Conservation (phyloP, 2,113 vertebrate genomes). For the Oreochromis tanganicae region DNA sequence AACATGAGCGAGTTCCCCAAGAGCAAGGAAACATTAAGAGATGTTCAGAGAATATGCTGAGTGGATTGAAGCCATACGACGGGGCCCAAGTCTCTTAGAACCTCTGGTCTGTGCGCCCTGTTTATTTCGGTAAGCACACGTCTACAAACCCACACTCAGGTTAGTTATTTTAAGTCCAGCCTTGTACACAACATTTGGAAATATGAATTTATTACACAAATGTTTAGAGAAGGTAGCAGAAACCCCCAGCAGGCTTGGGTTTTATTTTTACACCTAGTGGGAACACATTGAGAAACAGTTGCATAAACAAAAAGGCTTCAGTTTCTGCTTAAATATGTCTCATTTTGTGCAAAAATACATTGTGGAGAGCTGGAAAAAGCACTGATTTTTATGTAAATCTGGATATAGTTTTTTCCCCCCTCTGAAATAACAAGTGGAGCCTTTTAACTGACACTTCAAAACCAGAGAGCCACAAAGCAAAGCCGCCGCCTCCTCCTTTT, state of each 20-base stretch:
- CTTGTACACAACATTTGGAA: slow-evolving; percentile 5
- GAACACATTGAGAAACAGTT: background rate
- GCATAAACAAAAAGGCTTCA: background rate
- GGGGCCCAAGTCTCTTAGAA: background rate
- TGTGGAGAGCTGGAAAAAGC: background rate
- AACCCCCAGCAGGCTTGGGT: background rate
- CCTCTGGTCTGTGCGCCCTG: slow-evolving; percentile 3
- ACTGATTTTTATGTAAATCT: background rate
- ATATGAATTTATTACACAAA: background rate
- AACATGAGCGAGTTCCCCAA: slow-evolving; percentile 54
- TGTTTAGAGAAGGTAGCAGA: background rate
- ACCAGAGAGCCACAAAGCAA: background rate
- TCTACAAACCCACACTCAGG: background rate
- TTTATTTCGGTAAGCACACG: slow-evolving; percentile 22
- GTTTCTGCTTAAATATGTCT: background rate
- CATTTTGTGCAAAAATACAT: background rate
- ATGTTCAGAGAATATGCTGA: slow-evolving; percentile 35
- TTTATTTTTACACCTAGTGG: background rate
- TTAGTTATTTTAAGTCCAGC: background rate
- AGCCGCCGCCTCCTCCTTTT: background rate
- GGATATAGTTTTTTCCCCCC: background rate
- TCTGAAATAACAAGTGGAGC: background rate
- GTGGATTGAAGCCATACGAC: slow-evolving; percentile 19
- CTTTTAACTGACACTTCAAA: background rate
- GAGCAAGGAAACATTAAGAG: slow-evolving; percentile 42